Conservation (phyloP, 2,113 vertebrate genomes). For the Patagioenas fasciata region DNA sequence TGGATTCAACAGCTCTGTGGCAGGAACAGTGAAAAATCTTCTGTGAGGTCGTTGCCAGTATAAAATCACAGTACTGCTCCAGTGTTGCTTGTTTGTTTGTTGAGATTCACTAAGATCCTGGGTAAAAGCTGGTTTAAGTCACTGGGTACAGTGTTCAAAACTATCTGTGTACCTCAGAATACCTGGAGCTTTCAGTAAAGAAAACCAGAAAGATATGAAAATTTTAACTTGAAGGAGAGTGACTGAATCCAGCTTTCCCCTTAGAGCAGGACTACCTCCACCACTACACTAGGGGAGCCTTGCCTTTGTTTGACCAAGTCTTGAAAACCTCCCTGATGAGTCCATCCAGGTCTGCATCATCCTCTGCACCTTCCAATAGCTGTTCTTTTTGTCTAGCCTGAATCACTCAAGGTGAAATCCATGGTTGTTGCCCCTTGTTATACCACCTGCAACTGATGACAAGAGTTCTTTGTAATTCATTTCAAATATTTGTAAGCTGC, state of each 20-base stretch:
- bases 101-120: neutral
- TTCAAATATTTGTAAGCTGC: neutral
- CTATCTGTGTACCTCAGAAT: neutral
- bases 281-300: neutral
- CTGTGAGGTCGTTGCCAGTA: neutral
- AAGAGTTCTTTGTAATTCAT: neutral
- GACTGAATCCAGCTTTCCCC: neutral
- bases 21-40: neutral
- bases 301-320: neutral
- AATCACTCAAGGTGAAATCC: neutral
- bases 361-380: neutral
- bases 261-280: neutral
- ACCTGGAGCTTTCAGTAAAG: neutral
- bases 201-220: neutral
- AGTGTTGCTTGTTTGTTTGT: neutral
- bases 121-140: neutral
- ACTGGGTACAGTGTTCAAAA: neutral
- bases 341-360: neutral
- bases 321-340: neutral
- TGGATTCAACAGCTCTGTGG: neutral
- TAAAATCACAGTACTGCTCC: neutral
- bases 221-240: neutral
- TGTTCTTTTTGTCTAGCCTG: neutral
- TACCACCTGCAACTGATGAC: neutral
- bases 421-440: neutral